Evolutionary conservation across 2,797 vertebrate genomes (phyloP), one percentile per base, ranked within the genome.

Genomic region (Darevskia nairensis): DNA sequence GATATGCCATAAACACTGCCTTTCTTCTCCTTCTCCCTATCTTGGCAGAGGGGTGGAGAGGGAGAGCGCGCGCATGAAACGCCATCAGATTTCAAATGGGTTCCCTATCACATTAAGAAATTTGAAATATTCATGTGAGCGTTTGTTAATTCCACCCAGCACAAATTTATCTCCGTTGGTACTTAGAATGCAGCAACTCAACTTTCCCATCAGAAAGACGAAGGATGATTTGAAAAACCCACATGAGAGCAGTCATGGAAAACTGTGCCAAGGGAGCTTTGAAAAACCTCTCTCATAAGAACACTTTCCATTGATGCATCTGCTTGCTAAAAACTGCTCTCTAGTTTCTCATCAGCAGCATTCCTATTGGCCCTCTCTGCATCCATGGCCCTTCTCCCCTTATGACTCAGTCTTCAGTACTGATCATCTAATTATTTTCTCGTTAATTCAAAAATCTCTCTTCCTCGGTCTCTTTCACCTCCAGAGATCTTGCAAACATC

Each of bases 141-240:
- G 68, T 89, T 93, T 91, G 89, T 61, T 94, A 93, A 95, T 91
- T 89, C 87, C 84, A 90, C 64, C 74, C 55, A 89, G 46, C 46
- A 55, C 84, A 84, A 90, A 87, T 89, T 84, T 88, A 69, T 90
- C 80, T 92, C n/a, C 72, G 19, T 81, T 59, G 86, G 86, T 93
- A 44, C 90, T 95, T 94, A 94, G 85, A 88, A 93, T 89, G 89
- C 90, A 94, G 61, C 71, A 91, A 89, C 88, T 86, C 90, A 92
- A 64, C 32, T 80, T 93, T 81, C 93, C 84, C 85, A 91, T 90
- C 89, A 91, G 89, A 91, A 93, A 89, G 78, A 93, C 46, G 87
- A 87, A 88, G 76, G 44, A 89, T 92, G 82, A 87, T 85, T 79
- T 89, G 86, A 91, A 91, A 95, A 95, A 91, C 86, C 3, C 75